Conservation (phyloP, 2,888 invertebrate species). For the Polymixis flavicincta region DNA sequence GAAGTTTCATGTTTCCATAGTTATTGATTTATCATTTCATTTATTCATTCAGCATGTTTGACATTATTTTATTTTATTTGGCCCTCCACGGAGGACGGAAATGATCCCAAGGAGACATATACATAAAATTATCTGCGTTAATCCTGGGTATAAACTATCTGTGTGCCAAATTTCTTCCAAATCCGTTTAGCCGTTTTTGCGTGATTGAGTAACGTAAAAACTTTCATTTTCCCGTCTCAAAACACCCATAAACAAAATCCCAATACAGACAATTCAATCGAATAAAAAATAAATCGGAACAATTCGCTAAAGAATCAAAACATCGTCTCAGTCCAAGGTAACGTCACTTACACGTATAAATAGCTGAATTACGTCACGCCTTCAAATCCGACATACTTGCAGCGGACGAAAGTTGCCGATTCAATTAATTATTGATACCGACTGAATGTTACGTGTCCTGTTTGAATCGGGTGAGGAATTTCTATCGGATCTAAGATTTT, state of each 20-base stretch:
- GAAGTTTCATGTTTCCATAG: too few relatives aligned
- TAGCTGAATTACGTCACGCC: constrained; percentile 84
- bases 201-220: too few relatives aligned
- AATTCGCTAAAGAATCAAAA: constrained; percentile 52
- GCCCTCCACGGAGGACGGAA: too few relatives aligned
- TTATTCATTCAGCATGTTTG: too few relatives aligned
- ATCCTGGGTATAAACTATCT: too few relatives aligned
- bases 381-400: constrained; percentile 81
- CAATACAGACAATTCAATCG: constrained; percentile 1
- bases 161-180: too few relatives aligned
- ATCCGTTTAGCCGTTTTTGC: too few relatives aligned
- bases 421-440: constrained; percentile 83
- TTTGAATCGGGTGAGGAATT: constrained; percentile 41
- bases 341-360: constrained; percentile 73
- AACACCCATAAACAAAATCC: not conserved
- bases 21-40: too few relatives aligned
- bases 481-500: constrained; percentile 44
- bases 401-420: constrained; percentile 82
- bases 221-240: too few relatives aligned
- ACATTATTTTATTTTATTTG: too few relatives aligned
- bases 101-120: too few relatives aligned
- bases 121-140: too few relatives aligned
- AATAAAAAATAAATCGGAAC: constrained; percentile 41
- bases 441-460: constrained; percentile 75
- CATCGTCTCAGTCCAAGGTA: constrained; percentile 57